Conservation (phyloP, 2,113 vertebrate species). For the Podarcis raffonei region DNA sequence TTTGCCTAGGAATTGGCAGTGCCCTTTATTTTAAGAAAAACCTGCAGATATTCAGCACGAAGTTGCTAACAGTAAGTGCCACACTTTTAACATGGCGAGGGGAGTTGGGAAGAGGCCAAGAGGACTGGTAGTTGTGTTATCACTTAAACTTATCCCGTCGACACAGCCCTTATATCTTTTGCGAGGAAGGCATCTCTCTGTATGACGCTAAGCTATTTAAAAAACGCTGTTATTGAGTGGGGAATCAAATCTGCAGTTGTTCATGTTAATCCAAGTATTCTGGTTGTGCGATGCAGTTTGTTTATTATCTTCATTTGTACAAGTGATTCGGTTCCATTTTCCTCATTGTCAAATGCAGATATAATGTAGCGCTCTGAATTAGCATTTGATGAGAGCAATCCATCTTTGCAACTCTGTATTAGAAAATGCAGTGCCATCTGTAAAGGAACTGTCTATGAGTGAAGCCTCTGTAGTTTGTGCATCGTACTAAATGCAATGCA, state of each 20-base stretch:
- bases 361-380: not conserved
- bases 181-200: not conserved
- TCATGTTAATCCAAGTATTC: conserved; percentile 10
- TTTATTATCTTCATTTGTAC: conserved; percentile 9
- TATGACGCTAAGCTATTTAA: fast-evolving
- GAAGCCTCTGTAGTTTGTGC: fast-evolving
- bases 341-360: not conserved
- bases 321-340: conserved; percentile 15
- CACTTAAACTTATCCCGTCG: not conserved
- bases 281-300: not conserved
- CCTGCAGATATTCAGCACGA: too few relatives aligned
- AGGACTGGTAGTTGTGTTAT: not conserved
- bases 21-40: too few relatives aligned
- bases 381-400: conserved; percentile 12
- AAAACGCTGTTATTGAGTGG: not conserved
- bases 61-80: too few relatives aligned
- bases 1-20: not conserved
- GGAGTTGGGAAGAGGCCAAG: not conserved
- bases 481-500: not conserved
- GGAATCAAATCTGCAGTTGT: not conserved
- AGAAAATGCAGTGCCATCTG: not conserved
- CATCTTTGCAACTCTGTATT: not conserved
- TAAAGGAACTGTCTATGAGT: not conserved
- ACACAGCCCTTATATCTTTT: not conserved
- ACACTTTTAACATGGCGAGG: too few relatives aligned